Conservation (phyloP, 2,797 vertebrate genomes). For the Gymnodraco acuticeps region DNA sequence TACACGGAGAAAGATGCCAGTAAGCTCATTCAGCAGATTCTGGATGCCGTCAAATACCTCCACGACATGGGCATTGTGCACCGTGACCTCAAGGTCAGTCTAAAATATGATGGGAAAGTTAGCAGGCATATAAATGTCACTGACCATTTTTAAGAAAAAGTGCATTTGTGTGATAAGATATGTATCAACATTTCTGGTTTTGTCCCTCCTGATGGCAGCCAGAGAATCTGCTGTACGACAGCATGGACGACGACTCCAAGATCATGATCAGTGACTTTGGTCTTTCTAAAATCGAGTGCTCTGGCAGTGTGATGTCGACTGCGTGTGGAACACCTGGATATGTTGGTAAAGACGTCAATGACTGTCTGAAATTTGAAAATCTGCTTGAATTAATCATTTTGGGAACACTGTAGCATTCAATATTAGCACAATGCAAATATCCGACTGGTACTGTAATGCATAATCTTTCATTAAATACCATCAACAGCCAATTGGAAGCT, state of each 20-base stretch:
- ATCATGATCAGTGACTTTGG: conserved; percentile 99
- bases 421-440: neutral
- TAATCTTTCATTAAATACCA: neutral
- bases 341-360: conserved; percentile 85
- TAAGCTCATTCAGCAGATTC: conserved; percentile 95
- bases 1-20: conserved; percentile 98
- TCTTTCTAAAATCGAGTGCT: conserved; percentile 95
- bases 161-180: neutral
- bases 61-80: conserved; percentile 97
- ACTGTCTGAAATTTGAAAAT: conserved; percentile 7
- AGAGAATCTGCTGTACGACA: conserved; percentile 97
- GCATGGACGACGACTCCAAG: conserved; percentile 97
- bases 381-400: neutral
- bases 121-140: neutral
- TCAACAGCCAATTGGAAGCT: neutral
- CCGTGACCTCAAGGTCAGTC: conserved; percentile 94
- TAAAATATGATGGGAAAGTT: neutral
- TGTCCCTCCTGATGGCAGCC: conserved; percentile 81
- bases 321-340: conserved; percentile 97
- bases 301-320: conserved; percentile 94
- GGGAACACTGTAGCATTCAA: neutral
- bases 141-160: neutral
- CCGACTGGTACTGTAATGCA: no score
- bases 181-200: neutral
- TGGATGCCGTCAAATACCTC: conserved; percentile 96